A percentile compares a stretch with the other conserved stretches of the same genome.
These are phyloP conservation scores for Pampus argenteus DNA, from an alignment of 2,797 vertebrate species.

Conservation along the genomic window DNA sequence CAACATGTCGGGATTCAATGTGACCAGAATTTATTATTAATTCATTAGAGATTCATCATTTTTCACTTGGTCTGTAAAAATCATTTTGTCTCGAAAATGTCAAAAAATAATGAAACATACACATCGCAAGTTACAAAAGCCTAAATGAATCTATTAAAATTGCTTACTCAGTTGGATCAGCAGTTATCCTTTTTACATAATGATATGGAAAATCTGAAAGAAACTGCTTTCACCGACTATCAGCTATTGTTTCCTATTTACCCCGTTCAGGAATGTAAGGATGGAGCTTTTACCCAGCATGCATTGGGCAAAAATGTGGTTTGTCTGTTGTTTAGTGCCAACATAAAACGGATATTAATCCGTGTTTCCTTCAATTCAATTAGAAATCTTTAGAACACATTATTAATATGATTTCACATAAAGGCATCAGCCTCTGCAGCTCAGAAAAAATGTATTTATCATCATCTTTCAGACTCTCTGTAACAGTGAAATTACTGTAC, in stretches of 20 bases:
- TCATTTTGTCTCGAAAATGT: neutral
- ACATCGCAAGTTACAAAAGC: neutral
- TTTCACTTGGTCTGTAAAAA: no score
- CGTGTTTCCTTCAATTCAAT: neutral
- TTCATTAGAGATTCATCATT: neutral
- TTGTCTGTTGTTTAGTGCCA: neutral
- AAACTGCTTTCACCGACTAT: neutral
- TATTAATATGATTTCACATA: neutral
- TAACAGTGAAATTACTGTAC: conserved; percentile 22
- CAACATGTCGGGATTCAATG: conserved; percentile 1
- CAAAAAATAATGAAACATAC: neutral
- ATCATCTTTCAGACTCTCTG: conserved; percentile 1
- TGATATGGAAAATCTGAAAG: neutral
- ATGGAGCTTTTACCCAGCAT: neutral
- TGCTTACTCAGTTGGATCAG: neutral
- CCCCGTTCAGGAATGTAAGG: neutral
- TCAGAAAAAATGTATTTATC: conserved; percentile 6
- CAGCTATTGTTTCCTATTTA: neutral
- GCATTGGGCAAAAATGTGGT: no score
- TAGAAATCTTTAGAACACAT: neutral
- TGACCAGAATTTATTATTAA: neutral
- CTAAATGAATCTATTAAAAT: neutral
- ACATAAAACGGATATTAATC: neutral
- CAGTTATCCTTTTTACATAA: neutral
- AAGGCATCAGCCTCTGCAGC: neutral